These are phyloP conservation scores for Stichodactyla mertensii DNA, from an alignment of 64 coral and sea anemone genomes.

Conservation along the genomic window DNA sequence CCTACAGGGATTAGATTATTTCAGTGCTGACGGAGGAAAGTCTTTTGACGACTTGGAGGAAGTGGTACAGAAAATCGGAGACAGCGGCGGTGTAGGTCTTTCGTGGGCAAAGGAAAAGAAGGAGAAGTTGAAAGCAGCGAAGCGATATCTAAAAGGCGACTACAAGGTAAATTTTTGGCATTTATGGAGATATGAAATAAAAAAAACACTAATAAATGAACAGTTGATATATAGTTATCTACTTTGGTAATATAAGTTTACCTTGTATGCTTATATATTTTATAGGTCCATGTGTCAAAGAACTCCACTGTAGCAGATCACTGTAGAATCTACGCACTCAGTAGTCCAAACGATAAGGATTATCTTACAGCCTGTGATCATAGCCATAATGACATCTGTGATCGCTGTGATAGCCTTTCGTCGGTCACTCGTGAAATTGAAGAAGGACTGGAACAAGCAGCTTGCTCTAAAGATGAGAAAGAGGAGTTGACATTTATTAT, in stretches of 20 bases:
- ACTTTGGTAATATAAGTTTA: neutral
- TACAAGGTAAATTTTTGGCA: slow-evolving; percentile 29
- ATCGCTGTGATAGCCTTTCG: neutral
- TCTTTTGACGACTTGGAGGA: slow-evolving; percentile 12
- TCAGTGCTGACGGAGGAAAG: too few species aligned
- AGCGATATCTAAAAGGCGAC: slow-evolving; percentile 51
- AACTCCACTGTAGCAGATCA: slow-evolving; percentile 27
- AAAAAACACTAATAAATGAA: too few species aligned
- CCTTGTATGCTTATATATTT: neutral
- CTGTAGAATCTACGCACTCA: slow-evolving; percentile 31
- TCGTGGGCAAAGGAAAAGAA: slow-evolving; percentile 39
- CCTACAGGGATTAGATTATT: too few species aligned
- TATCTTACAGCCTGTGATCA: slow-evolving; percentile 20
- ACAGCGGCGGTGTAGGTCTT: slow-evolving; percentile 24
- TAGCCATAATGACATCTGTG: slow-evolving; percentile 18
- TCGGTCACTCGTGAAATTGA: slow-evolving; percentile 16
- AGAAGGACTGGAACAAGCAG: neutral
- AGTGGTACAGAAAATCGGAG: slow-evolving; percentile 39
- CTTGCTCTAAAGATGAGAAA: slow-evolving; percentile 14
- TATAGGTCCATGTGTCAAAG: slow-evolving; percentile 29
- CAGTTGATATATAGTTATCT: too few species aligned
- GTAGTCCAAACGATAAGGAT: neutral
- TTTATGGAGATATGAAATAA: too few species aligned
- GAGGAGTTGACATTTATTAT: slow-evolving; percentile 12
- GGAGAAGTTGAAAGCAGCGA: slow-evolving; percentile 46